A percentile compares a stretch with the other conserved stretches of the same genome.
Evolutionary conservation across 2,888 invertebrate species (phyloP).

Genomic region (Leucoptera coffeella): DNA sequence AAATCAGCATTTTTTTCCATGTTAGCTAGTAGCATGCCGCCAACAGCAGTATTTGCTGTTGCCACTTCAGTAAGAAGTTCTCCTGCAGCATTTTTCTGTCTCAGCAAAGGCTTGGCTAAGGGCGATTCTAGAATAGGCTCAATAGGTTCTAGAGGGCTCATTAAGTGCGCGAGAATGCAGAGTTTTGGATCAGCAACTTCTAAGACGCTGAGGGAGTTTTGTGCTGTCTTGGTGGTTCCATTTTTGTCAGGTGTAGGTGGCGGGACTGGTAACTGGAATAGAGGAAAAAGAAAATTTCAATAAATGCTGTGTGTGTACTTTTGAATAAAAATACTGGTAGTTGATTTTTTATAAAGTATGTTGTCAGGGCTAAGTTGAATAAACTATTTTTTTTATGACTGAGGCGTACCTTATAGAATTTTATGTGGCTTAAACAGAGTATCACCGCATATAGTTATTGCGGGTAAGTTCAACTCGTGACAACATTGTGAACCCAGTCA

Average conservation of each 20-base stretch:
- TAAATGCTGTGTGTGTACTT: too few relatives aligned
- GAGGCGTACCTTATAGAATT: too few relatives aligned
- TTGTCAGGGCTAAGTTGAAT: too few relatives aligned
- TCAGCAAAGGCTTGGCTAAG: constrained; percentile 68
- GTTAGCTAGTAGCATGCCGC: constrained; percentile 82
- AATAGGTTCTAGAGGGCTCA: constrained; percentile 82
- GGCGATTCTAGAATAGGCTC: constrained; percentile 84
- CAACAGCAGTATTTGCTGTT: constrained; percentile 66
- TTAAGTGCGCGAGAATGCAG: constrained; percentile 81
- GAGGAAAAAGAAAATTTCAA: too few relatives aligned
- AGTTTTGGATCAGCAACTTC: constrained; percentile 87
- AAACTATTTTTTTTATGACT: too few relatives aligned
- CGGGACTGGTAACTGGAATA: constrained; percentile 57
- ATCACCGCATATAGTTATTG: too few relatives aligned
- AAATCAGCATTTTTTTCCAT: constrained; percentile 88
- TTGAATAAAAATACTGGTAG: too few relatives aligned
- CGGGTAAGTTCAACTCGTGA: too few relatives aligned
- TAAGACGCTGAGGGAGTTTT: constrained; percentile 64
- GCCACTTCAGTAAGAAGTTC: constrained; percentile 72
- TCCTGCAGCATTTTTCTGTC: constrained; percentile 71
- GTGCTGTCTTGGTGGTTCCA: constrained; percentile 51
- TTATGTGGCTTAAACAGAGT: too few relatives aligned
- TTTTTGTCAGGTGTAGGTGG: constrained; percentile 59
- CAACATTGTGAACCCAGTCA: too few relatives aligned
- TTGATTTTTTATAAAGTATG: too few relatives aligned